Conservation (phyloP, 2,797 vertebrate species). For the Tadarida brasiliensis region DNA sequence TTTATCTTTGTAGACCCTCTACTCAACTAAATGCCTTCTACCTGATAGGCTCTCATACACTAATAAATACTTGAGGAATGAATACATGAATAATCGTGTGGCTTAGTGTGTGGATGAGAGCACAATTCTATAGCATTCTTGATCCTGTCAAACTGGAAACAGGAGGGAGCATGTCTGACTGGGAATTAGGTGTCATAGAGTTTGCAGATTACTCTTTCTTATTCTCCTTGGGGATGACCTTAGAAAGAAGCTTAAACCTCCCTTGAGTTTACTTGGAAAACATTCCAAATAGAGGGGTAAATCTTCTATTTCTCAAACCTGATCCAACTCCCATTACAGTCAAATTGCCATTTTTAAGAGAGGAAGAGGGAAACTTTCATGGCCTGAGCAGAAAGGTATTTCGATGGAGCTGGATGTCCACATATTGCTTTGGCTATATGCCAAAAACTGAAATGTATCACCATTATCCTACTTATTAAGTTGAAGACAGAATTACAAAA, state of each 20-base stretch:
- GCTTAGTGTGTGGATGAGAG: not conserved
- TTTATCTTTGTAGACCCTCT: not conserved
- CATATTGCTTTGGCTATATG: not conserved
- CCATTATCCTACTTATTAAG: constrained; percentile 19
- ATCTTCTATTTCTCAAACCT: not conserved
- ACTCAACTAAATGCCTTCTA: not conserved
- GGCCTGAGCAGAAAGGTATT: not conserved
- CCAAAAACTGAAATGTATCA: constrained; percentile 8
- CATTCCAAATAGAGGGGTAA: not conserved
- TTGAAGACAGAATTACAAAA: constrained; percentile 35
- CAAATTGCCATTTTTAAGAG: not conserved
- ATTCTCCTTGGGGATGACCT: not conserved
- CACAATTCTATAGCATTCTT: not conserved
- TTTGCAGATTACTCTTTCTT: not conserved
- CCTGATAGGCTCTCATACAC: not conserved
- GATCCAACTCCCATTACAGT: not conserved
- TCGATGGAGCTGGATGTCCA: not conserved
- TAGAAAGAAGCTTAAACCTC: not conserved
- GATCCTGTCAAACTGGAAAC: not conserved
- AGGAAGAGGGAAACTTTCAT: not conserved
- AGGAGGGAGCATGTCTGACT: not conserved
- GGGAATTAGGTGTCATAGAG: not conserved
- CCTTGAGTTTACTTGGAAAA: constrained; percentile 10
- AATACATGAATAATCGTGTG: not conserved
- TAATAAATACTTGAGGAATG: not conserved